Evolutionary conservation across 2,113 vertebrate species (phyloP).

Genomic region (Microcebus griseorufus): DNA sequence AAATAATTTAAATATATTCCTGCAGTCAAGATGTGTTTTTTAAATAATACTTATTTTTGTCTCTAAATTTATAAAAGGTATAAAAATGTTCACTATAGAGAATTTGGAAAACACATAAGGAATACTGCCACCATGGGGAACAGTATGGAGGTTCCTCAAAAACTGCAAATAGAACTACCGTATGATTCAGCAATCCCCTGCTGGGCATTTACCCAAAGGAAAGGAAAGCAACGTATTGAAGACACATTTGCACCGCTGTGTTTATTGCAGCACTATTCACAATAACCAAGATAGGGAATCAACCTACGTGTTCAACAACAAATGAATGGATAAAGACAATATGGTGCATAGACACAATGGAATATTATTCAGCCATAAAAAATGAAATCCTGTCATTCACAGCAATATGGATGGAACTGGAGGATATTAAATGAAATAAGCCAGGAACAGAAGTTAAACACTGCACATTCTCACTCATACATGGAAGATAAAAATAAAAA

Average conservation of each 20-base stretch:
- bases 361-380: background rate
- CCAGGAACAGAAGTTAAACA: background rate
- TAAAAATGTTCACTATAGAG: background rate
- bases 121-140: background rate
- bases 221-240: background rate
- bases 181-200: background rate
- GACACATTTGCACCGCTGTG: background rate
- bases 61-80: background rate
- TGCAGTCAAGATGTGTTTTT: background rate
- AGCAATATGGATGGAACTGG: background rate
- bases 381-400: background rate
- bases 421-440: background rate
- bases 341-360: background rate
- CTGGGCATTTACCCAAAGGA: background rate
- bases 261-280: background rate
- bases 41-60: background rate
- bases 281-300: background rate
- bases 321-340: background rate
- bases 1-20: slow-evolving; percentile 5
- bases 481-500: background rate
- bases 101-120: background rate
- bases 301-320: background rate
- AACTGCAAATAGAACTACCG: background rate
- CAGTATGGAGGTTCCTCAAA: background rate
- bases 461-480: background rate